Base-by-base conservation (phyloP, 2,888 invertebrate species). In the Agriopis marginaria region DNA sequence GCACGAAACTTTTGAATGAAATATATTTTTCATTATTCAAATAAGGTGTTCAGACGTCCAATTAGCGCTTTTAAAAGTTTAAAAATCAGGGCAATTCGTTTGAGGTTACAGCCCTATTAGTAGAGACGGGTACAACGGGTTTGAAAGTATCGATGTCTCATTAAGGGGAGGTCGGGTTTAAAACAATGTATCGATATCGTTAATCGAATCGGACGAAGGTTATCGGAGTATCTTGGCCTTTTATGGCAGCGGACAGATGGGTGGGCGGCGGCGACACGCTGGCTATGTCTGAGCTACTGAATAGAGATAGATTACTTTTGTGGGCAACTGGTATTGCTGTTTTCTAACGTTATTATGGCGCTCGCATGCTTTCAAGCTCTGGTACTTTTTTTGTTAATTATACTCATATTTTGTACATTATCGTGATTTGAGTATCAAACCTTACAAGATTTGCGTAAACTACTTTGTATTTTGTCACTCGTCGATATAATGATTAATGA, bases 31-130 rank as follows among this genome's bases (percentile, higher is more conserved):
- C 63, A 62, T 59, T 62, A 56, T 74, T 74, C 70, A 74, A 73
- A 77, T 74, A 76, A 70, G 74, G 74, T 72, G 70, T 75, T 68
- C 74, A n/a, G 53, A 49, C 12, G 72, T 66, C 85, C 87, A 87
- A 87, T 87, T 87, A 87, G 79, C 79, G 82, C 70, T 79, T 77
- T 77, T 82, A 78, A 83, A 85, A 84, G 71, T 80, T 79, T 75
- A 85, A 80, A 86, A 87, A 86, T 87, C 87, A 85, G 87, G 82
- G 82, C 86, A 81, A 79, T 60, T 50, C 60, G 75, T 75, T 76
- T 84, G 83, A 87, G 87, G 87, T 83, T 85, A 81, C 68, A 73
- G 69, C 85, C 86, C 83, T 86, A 84, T 84, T 85, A 82, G 83
- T 79, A 72, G 77, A 78, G 84, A 82, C 84, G 84, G 84, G 84